Evolutionary conservation across 2,888 invertebrate genomes (phyloP).

Genomic region (Tromatobia lineatoria): DNA sequence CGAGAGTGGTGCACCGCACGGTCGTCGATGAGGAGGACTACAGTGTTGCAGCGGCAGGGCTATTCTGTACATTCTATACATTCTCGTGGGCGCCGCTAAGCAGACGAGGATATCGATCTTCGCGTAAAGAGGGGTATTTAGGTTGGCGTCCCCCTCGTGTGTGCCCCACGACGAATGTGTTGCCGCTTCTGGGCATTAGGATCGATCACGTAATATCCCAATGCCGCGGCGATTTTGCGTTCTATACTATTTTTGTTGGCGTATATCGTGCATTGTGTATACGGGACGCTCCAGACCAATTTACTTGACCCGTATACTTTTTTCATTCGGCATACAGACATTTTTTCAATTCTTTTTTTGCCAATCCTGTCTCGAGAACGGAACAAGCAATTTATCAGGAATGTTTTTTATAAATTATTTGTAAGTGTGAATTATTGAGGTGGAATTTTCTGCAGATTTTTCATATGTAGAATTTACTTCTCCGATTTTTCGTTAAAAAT

Average conservation of each 20-base stretch:
- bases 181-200: constrained; percentile 3
- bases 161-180: constrained; percentile 6
- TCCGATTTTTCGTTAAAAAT: too few species aligned
- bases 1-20: neutral
- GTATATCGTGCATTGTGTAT: neutral
- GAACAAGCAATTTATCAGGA: too few species aligned
- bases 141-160: constrained; percentile 64
- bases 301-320: neutral
- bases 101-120: constrained; percentile 69
- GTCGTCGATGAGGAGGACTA: neutral
- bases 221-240: constrained; percentile 22
- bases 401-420: too few species aligned
- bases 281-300: neutral
- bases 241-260: neutral
- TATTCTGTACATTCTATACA: neutral
- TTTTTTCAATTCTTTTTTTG: neutral
- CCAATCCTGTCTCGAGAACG: too few species aligned
- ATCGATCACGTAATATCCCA: constrained; percentile 46
- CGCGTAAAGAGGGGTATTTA: constrained; percentile 63
- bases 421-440: too few species aligned
- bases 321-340: too few species aligned
- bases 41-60: neutral
- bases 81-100: constrained; percentile 37
- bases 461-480: too few species aligned
- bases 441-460: too few species aligned